Evolutionary conservation across 2,888 invertebrate genomes (phyloP), one percentile per base, ranked within the genome.

Genomic region (Zelleria hepariella): DNA sequence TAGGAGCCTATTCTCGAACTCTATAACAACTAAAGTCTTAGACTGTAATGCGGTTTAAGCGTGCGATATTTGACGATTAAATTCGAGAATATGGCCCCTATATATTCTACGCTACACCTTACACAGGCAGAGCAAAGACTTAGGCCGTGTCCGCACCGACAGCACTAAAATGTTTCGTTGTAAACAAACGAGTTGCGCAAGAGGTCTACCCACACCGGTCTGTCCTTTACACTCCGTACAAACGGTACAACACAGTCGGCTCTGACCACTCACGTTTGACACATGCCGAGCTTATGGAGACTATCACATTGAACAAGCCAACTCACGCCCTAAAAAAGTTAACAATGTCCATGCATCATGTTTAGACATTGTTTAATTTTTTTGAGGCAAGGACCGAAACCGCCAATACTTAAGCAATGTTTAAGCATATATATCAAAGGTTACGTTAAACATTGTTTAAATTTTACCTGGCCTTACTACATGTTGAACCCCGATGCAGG

Each of bases 401-500:
- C 10, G 32, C n/a, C n/a, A 42, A 42, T 15, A 42, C 32, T 42
- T 42, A 42, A 42, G 15, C 32, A 42, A 42, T 42, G 32, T 42
- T 42, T 42, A 42, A 42, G 2, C 32, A 3, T 42, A 15, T 6
- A 15, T 42, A 42, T 42, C 2, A 42, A 5, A 18, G 51, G 7
- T 51, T 20, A 51, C 20, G 10, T 10, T 20, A 23, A 20, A 51
- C 51, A 51, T 18, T 51, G 51, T 51, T 42, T 42, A 42, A 15
- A 49, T 49, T 49, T 21, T 3, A 49, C 3, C n/a, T 10, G 26
- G 26, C 21, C 15, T 18, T 15, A 32, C 56, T 15, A 32, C 56
- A 27, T 70, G 80, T 81, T 85, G 83, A 84, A 83, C 84, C 86
- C 86, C 83, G 78, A 80, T 75, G 78, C 78, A 78, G 77, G 48